phyloP scores from a whole-genome alignment of 2,797 vertebrate genomes.

The Pangasius larnaudii region DNA sequence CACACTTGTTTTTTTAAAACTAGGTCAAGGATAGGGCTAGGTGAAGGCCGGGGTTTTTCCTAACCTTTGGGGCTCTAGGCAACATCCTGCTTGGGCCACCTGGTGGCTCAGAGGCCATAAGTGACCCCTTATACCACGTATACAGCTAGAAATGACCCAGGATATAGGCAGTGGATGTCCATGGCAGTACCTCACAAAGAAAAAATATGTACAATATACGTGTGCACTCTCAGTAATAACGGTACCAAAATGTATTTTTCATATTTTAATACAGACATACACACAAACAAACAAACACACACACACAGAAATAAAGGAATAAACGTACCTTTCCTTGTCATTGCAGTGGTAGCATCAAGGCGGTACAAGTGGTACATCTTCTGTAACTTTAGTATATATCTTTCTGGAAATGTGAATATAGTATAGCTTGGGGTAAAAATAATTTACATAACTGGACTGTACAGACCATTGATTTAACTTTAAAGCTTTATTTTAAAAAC shows the following conservation, averaged over 20 bases:
- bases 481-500: background rate
- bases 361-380: too few relatives aligned
- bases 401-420: conserved; percentile 1
- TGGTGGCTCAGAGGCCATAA: background rate
- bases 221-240: too few relatives aligned
- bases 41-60: background rate
- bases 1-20: background rate
- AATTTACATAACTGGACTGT: background rate
- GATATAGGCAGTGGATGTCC: background rate
- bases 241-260: background rate
- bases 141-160: background rate
- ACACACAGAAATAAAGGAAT: background rate
- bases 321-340: background rate
- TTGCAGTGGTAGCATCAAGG: background rate
- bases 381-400: background rate
- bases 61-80: background rate
- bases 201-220: background rate
- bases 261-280: background rate
- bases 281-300: background rate
- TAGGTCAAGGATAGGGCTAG: background rate
- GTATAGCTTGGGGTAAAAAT: background rate
- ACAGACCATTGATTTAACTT: background rate
- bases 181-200: background rate
- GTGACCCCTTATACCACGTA: background rate
- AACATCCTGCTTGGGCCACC: background rate